Base-by-base conservation (phyloP, 2,113 vertebrate species). In the Lamprotornis superbus region DNA sequence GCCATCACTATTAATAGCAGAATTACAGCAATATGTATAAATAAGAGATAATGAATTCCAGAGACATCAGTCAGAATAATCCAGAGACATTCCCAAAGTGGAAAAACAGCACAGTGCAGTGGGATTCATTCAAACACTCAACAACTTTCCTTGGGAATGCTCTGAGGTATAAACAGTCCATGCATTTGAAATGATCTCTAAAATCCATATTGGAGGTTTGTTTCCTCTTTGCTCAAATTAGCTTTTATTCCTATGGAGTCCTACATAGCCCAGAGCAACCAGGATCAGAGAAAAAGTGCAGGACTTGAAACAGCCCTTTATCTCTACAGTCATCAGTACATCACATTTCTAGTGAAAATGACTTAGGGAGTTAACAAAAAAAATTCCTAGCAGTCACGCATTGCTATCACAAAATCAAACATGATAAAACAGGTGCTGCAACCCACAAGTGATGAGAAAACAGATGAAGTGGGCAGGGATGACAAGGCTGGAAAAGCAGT, bases 301-400 rank as follows among this genome's bases (percentile, higher is more conserved):
- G 76, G 64, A 67, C 77, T 95, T 91, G 81, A 94, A 95, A 91
- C 69, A 94, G 57, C 39, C 68, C 81, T 93, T 91, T 50, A 93
- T 87, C 73, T 94, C 87, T 55, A 42, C 64, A 93, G 83, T 47
- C 68, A 91, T 42, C 87, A 77, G 83, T 57, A 74, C 55, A 39
- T 46, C 40, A 74, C 59, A 31, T 63, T 87, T 55, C 33, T 10
- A 82, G 56, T 15, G 33, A 84, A 79, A 91, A 67, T 6, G 12
- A 75, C 63, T 70, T 44, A 67, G 70, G 61, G 69, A 95, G 74
- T 71, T 84, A 68, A 89, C 1, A 0, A 49, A 61, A 47, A 76
- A 69, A 21, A 42, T 70, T 93, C 69, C 92, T 42, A 60, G 60
- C 69, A 84, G 87, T 87, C 92, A 82, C 0, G 1, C 35, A 70